Evolutionary conservation across 2,797 vertebrate genomes (phyloP), one percentile per base, ranked within the genome.

Genomic region (Karalla daura): DNA sequence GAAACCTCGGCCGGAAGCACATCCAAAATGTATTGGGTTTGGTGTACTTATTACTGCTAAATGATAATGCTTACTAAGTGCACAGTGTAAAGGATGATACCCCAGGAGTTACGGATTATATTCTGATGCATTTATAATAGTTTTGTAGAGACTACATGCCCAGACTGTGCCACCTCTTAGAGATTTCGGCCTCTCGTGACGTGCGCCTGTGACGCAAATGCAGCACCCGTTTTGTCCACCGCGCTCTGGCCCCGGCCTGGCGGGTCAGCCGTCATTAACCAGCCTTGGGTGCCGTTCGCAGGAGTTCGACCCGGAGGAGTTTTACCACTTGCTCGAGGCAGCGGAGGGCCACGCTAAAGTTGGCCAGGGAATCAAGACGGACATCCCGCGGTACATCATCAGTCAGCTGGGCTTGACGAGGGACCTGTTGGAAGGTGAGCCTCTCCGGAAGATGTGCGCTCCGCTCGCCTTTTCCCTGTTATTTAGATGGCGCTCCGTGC

Each of bases 251-350:
- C 27, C 65, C 36, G 46, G 23, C 41, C 12, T 25, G 18, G 5
- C 3, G 53, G 35, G 33, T 45, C 30, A n/a, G 20, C 65, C 24
- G 37, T 47, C 56, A 27, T 58, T 71, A 44, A 84, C 73, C 20
- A 62, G 25, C 45, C 12, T 43, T 47, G 28, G 1, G 37, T 74
- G 35, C 14, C 67, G 13, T 81, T 82, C 20, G 25, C 82, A 99
- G 98, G 98, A 99, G 70, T 99, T 99, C 43, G 95, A 99, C 79
- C 98, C 97, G 0, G 98, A 99, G 54, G 97, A 97, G 80, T 99
- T 99, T 70, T 99, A 99, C 75, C 98, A 99, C 67, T 87, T 99
- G 39, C 89, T 99, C 18, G 97, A 99, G 86, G 98, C 97, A 0
- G 98, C 96, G 0, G 98, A 99, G 78, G 98, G 97, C 53, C 97